Base-by-base conservation (phyloP, 1,140 invertebrate species). In the Holotrichia oblita region DNA sequence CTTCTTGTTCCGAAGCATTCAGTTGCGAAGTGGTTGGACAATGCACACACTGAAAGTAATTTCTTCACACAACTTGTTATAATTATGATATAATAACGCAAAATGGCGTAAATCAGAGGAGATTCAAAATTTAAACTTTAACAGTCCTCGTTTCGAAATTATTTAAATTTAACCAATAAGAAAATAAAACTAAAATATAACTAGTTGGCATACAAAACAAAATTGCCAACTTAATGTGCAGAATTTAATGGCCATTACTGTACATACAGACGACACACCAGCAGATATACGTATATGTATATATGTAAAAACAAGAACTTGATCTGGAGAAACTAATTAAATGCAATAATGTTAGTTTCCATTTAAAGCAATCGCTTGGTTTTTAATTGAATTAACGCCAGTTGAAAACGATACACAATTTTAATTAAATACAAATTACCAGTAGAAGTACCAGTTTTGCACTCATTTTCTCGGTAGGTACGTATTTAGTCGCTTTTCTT, bases 301-400 rank as follows among this genome's bases (percentile, higher is more conserved):
- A 55, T 17, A 17, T 34, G 22, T n/a, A 69, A 69, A 34, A 69
- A 69, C 22, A 12, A 22, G 12, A 14, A 69, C 61, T 22, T 10
- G 61, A 69, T 27, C 20, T 7, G 27, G 61, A 69, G 61, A 34
- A 69, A 27, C 20, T 22, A 24, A 69, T 69, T 69, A 27, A 69
- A 34, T 34, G 27, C 61, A 69, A 69, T 34, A 69, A 69, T 69
- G 22, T 69, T 34, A 34, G 20, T 34, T 69, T 69, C 61, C 61
- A 69, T 69, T 69, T 69, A 69, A 69, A 69, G 61, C 61, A 14
- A 69, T 69, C 61, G 22, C 27, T 20, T 20, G 27, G 24, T 69
- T 69, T 69, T 69, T 69, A 69, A 69, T 69, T 24, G 61, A 69
- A 69, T 69, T 69, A 69, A 34, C 61, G 61, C 61, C 61, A 69